These are phyloP conservation scores for Melierax canorus DNA, from an alignment of 2,113 vertebrate species.

Conservation along the genomic window DNA sequence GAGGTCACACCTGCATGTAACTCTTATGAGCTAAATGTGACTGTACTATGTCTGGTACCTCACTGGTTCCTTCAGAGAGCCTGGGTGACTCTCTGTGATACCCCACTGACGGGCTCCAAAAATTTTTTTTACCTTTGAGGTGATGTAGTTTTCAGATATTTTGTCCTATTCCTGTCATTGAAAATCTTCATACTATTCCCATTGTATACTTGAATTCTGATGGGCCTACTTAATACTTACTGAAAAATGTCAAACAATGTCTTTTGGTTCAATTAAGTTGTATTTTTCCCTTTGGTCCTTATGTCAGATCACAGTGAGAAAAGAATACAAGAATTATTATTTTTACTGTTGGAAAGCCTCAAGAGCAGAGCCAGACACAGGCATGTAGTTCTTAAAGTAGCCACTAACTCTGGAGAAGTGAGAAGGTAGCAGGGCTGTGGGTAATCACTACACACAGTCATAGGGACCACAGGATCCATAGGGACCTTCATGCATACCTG, in stretches of 20 bases:
- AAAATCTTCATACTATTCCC: neutral
- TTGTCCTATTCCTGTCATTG: neutral
- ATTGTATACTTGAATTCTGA: neutral
- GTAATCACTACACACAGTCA: neutral
- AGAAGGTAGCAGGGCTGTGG: neutral
- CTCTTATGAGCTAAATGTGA: neutral
- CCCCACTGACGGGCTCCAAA: accelerated
- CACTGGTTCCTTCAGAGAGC: neutral
- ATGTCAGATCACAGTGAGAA: neutral
- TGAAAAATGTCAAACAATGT: neutral
- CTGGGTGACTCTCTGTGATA: neutral
- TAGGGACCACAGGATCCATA: neutral
- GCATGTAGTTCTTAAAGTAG: neutral
- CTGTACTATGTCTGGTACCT: neutral
- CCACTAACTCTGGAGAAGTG: neutral
- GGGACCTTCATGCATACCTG: neutral
- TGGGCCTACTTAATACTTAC: neutral
- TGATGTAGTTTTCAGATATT: neutral
- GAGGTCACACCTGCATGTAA: neutral
- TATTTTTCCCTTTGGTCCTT: neutral
- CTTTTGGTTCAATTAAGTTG: neutral
- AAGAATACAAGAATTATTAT: neutral
- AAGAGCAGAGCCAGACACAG: neutral
- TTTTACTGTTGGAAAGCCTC: neutral
- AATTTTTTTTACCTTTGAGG: neutral